phyloP scores from a whole-genome alignment of 2,888 invertebrate species.

The Podabrus alpinus region DNA sequence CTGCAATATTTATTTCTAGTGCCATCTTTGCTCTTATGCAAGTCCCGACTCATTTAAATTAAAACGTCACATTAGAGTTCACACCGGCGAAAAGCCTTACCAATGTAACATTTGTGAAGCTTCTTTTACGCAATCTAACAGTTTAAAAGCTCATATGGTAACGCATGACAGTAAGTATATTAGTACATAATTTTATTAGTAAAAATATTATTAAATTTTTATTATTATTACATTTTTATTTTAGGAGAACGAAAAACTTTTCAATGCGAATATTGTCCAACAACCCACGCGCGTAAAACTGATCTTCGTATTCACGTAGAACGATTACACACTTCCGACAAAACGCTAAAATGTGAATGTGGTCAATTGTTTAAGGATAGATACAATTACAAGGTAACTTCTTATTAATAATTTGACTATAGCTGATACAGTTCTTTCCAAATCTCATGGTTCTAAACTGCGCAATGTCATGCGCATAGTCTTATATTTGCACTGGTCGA shows the following conservation, averaged over 20 bases:
- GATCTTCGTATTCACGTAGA: slow-evolving; percentile 95
- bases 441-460: no score
- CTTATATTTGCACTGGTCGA: no score
- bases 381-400: slow-evolving; percentile 77
- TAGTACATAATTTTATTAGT: slow-evolving; percentile 4
- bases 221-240: slow-evolving; percentile 55
- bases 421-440: no score
- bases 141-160: slow-evolving; percentile 88
- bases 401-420: no score
- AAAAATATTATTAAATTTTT: neutral
- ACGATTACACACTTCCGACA: slow-evolving; percentile 92
- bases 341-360: slow-evolving; percentile 90
- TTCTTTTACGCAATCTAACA: slow-evolving; percentile 95
- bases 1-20: slow-evolving; percentile 61
- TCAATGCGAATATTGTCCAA: slow-evolving; percentile 92
- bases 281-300: slow-evolving; percentile 95
- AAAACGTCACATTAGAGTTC: slow-evolving; percentile 92
- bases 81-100: slow-evolving; percentile 88
- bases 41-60: slow-evolving; percentile 97
- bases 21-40: slow-evolving; percentile 96
- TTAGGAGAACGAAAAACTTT: slow-evolving; percentile 83
- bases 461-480: no score
- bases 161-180: slow-evolving; percentile 77
- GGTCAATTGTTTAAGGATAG: slow-evolving; percentile 86
- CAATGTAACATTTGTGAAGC: slow-evolving; percentile 86